Base-by-base conservation (phyloP, 1,140 invertebrate species). In the Brachionus calyciflorus region DNA sequence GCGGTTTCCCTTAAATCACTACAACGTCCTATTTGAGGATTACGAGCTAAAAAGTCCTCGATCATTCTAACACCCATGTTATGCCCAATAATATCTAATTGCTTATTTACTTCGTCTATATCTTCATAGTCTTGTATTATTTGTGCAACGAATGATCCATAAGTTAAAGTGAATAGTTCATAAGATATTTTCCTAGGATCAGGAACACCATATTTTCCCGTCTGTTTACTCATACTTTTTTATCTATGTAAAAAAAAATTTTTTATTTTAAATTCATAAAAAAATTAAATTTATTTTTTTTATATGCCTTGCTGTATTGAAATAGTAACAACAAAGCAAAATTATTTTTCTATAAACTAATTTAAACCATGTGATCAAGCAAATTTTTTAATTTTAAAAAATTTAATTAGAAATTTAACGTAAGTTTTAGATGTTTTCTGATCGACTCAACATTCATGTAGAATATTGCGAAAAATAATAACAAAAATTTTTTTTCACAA, bases 51-150 rank as follows among this genome's bases (percentile, higher is more conserved):
- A 81, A 96, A 99, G 83, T 99, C 97, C 87, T 99, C 96, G 79
- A 99, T 96, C 9, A 99, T 85, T 44, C 96, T 87, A 53, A 98
- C 90, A 33, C 97, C 97, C 89, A 99, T 99, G 82, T 98, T 99
- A 81, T 98, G 99, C 24, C 95, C 95, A 84, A 88, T 87, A 83
- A 86, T 87, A 65, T 87, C 87, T 17, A 88, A 79, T 77, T 88
- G 86, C 78, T 83, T 83, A 78, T 87, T 88, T 10, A 88, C 86
- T 87, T 99, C 96, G 57, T 98, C 96, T 24, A 93, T 89, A 87
- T 95, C 96, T 84, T 99, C 96, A 82, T 93, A 93, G 86, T 99
- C 97, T 85, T 96, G 94, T 17, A 99, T 84, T 82, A 99, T 90
- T 87, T 99, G 96, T 12, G 93, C 91, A 0, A 99, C 95, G 19